Evolutionary conservation across 2,797 vertebrate species (phyloP), one percentile per base, ranked within the genome.

Genomic region (Trichosurus vulpecula): DNA sequence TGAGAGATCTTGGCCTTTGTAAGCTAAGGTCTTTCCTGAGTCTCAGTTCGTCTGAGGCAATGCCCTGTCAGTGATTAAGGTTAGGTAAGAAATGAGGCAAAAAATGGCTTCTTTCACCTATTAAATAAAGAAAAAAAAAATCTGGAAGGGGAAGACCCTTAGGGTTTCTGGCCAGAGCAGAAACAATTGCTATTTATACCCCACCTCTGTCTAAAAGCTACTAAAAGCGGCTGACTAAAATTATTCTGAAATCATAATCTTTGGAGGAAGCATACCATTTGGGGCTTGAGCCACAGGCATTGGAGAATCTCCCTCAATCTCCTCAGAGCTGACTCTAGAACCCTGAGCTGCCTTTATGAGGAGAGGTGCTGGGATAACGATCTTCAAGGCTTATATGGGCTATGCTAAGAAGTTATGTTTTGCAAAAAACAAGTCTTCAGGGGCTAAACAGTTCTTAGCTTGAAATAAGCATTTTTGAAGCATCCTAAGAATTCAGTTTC

Each of bases 361-460:
- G 22, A 81, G 6, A 25, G 0, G n/a, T 81, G 8, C 81, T 81
- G 22, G 22, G 9, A 51, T 47, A 51, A 51, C 11, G 74, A 47
- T 87, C 25, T 8, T 47, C 14, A 47, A 47, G 51, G 22, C 41
- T 47, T 87, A 87, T 10, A 27, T 11, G 41, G 74, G 41, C 9
- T 74, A 19, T 6, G n/a, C 16, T 47, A 87, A 51, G 25, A 87
- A 87, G 74, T 51, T 87, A 3, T 29, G 1, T 87, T 87, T 87
- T 87, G 1, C 22, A 11, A 51, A 47, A 61, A 47, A 41, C 53
- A 2, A 94, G 30, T 19, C 30, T 54, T 92, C 25, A 89, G 61
- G 90, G 35, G 90, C 90, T 95, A 95, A 97, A 91, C 11, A 16
- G 56, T 94, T 93, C 9, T 52, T 89, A 41, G 94, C 66, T 93